Evolutionary conservation across 2,797 vertebrate species (phyloP).

Genomic region (Anabas testudineus): DNA sequence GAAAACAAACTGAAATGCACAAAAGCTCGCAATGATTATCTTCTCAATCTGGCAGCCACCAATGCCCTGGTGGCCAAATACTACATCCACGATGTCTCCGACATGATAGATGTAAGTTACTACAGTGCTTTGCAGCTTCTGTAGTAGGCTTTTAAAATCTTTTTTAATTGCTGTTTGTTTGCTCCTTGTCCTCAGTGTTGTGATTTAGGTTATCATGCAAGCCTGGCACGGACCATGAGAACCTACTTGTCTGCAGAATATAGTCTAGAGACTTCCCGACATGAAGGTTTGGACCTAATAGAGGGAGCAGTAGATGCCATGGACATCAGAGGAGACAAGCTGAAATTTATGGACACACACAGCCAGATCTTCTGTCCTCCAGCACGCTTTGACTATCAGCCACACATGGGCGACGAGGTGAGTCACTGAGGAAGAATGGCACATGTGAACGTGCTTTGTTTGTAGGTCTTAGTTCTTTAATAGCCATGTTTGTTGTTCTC

Average conservation of each 20-base stretch:
- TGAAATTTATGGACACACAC: constrained; percentile 96
- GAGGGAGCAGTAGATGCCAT: constrained; percentile 95
- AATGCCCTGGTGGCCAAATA: constrained; percentile 97
- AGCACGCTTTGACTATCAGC: constrained; percentile 96
- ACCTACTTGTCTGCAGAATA: constrained; percentile 98
- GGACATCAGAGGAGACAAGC: constrained; percentile 96
- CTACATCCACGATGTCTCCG: constrained; percentile 97
- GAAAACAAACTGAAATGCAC: constrained; percentile 99
- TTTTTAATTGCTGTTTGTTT: neutral
- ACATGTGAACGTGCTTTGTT: neutral
- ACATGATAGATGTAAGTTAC: constrained; percentile 95
- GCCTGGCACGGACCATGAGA: constrained; percentile 94
- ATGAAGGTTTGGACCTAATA: constrained; percentile 94
- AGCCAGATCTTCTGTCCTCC: constrained; percentile 98
- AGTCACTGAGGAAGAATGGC: constrained; percentile 9
- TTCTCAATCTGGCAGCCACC: constrained; percentile 95
- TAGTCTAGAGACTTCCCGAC: constrained; percentile 96
- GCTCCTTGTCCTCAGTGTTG: constrained; percentile 85
- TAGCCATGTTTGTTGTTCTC: neutral
- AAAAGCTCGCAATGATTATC: constrained; percentile 96
- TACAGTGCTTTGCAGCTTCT: neutral
- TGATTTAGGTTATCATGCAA: constrained; percentile 96
- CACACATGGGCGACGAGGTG: constrained; percentile 99
- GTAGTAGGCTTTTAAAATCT: neutral
- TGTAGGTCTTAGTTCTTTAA: neutral